Evolutionary conservation across 2,797 vertebrate species (phyloP).

Genomic region (Glossophaga mutica): DNA sequence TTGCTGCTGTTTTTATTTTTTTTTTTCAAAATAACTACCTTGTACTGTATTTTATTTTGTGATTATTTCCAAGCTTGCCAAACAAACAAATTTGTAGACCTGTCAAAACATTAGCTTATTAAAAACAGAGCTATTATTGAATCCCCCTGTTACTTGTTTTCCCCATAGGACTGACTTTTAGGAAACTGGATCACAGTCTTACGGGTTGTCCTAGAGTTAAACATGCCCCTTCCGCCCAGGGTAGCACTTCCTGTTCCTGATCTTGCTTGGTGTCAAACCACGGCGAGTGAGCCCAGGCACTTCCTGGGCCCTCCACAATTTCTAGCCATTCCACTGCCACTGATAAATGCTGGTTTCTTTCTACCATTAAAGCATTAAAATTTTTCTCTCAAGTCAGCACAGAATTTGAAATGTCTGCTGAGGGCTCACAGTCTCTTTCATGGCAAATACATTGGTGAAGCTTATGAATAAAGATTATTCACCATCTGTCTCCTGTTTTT

Average conservation of each 20-base stretch:
- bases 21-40: neutral
- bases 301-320: neutral
- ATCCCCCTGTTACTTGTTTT: neutral
- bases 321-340: neutral
- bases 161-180: neutral
- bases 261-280: neutral
- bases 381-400: conserved; percentile 38
- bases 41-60: neutral
- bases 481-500: conserved; percentile 26
- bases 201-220: neutral
- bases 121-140: neutral
- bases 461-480: conserved; percentile 55
- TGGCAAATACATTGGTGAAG: neutral
- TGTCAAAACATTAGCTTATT: neutral
- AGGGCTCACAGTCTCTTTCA: conserved; percentile 22
- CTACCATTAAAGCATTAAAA: neutral
- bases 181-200: neutral
- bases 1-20: neutral
- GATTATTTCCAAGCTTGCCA: neutral
- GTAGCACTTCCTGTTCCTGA: neutral
- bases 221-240: neutral
- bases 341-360: conserved; percentile 39
- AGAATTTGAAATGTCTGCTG: neutral
- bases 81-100: neutral
- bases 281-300: neutral